Conservation (phyloP, 2,797 vertebrate genomes). For the Florisuga fusca region DNA sequence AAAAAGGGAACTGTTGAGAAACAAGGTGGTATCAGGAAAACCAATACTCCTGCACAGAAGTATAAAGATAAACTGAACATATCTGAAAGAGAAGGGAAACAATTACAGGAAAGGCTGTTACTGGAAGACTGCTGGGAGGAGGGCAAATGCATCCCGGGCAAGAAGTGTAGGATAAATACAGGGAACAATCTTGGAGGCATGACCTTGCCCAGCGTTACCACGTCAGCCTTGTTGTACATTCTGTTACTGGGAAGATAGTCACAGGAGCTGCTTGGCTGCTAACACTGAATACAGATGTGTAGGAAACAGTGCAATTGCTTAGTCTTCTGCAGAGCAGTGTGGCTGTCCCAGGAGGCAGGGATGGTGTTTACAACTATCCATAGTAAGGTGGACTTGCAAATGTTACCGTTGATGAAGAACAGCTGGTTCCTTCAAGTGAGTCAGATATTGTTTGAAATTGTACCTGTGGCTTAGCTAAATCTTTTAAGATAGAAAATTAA, state of each 20-base stretch:
- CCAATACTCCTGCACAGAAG: not conserved
- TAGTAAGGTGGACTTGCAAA: not conserved
- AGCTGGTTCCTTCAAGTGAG: not conserved
- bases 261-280: not conserved
- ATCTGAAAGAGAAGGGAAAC: slow-evolving; percentile 14
- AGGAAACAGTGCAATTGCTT: not conserved
- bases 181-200: not conserved
- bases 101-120: slow-evolving; percentile 28
- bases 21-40: not conserved
- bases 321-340: not conserved
- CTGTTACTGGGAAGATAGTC: not conserved
- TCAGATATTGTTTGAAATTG: not conserved
- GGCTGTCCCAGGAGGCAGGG: not conserved
- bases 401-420: not conserved
- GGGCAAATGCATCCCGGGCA: not conserved
- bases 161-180: not conserved
- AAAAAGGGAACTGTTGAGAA: slow-evolving; percentile 7
- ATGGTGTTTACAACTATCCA: accelerated
- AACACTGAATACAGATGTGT: not conserved
- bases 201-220: slow-evolving; percentile 17
- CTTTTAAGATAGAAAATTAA: not conserved
- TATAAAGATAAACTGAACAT: not conserved
- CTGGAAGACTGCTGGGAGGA: slow-evolving; percentile 1
- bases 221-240: not conserved
- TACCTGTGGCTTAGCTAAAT: not conserved